Evolutionary conservation across 2,113 vertebrate genomes (phyloP), one percentile per base, ranked within the genome.

Genomic region (Prolemur simus): DNA sequence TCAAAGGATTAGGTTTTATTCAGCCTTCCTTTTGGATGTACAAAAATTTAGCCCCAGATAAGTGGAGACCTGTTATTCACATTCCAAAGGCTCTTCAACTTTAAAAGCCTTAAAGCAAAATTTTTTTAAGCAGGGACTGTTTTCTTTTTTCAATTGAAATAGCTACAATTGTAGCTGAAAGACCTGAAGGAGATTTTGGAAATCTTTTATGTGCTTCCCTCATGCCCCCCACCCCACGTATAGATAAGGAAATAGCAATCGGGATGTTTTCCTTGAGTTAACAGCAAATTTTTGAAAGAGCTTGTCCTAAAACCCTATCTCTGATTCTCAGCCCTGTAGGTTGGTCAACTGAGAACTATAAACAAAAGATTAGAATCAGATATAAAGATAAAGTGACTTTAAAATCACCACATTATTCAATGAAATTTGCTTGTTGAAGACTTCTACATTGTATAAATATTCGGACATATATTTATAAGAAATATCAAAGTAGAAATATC

Each of bases 81-180:
- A 90, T 93, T 78, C 94, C 74, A 93, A 96, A 95, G 58, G 10
- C 60, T 90, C 78, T 85, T 88, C 78, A 82, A 87, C 32, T 91
- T 87, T 60, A 73, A 92, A 90, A 68, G 47, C 27, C 23, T 83
- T 73, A 87, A 76, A 69, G 25, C 10, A 95, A n/a, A 0, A 20
- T 37, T 64, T 66, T 76, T 76, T 71, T 47, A 54, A 77, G 39
- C 8, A 47, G 25, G 1, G 49, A 18, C 52, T 84, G 14, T 32
- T 37, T 56, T 18, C 27, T 2, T 18, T 1, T 0, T 20, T 3
- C 17, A 47, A 52, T 49, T 74, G 15, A 86, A 68, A 63, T 86
- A 45, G n/a, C 37, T 66, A 10, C 17, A 81, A 10, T 80, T 60
- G 39, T 60, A 66, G 23, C 27, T 29, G 29, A 63, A 63, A 63